These are phyloP conservation scores for Brachyhypopomus gauderio DNA, from an alignment of 2,113 vertebrate genomes.

Conservation along the genomic window DNA sequence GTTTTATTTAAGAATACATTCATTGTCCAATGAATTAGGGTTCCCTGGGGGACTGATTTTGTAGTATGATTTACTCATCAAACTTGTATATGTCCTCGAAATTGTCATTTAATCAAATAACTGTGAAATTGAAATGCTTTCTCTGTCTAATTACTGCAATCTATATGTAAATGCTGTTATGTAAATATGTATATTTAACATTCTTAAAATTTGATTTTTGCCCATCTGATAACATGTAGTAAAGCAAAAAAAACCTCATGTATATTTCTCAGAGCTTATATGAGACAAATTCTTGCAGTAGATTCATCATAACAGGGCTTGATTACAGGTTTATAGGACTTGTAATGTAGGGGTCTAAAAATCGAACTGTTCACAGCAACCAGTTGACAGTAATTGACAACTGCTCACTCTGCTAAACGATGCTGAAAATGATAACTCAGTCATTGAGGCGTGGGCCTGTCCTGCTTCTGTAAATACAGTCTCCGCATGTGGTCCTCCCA, in stretches of 20 bases:
- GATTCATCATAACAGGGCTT: conserved; percentile 27
- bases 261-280: not conserved
- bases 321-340: conserved; percentile 49
- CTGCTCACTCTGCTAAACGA: conserved; percentile 48
- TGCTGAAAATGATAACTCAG: conserved; percentile 52
- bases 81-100: too few relatives aligned
- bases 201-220: not conserved
- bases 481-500: conserved; percentile 49
- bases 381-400: conserved; percentile 53
- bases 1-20: too few relatives aligned
- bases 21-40: too few relatives aligned
- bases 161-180: not conserved
- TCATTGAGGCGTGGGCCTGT: conserved; percentile 35
- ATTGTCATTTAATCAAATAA: too few relatives aligned
- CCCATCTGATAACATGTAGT: not conserved
- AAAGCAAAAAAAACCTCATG: conserved; percentile 5
- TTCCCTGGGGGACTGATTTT: too few relatives aligned
- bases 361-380: conserved; percentile 40
- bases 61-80: too few relatives aligned
- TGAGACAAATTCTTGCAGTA: conserved; percentile 1
- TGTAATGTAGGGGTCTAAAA: conserved; percentile 42
- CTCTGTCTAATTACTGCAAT: not conserved
- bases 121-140: too few relatives aligned
- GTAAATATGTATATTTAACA: not conserved
- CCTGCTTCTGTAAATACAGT: conserved; percentile 48